Conservation (phyloP, 2,888 invertebrate species). For the Invenusta paracnida region DNA sequence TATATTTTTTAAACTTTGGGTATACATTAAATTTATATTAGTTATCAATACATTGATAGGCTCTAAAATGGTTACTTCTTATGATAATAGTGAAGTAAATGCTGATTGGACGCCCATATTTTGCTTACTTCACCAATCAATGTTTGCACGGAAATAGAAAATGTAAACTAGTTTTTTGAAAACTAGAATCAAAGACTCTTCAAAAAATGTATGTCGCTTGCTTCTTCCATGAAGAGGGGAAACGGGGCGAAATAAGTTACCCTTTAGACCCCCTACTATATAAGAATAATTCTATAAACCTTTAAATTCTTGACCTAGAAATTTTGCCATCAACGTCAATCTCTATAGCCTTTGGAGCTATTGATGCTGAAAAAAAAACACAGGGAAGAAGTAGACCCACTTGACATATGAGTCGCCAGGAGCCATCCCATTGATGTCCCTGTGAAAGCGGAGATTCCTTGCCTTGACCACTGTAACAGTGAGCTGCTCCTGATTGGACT, state of each 20-base stretch:
- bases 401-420: slow-evolving; percentile 32
- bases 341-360: too few species aligned
- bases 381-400: too few species aligned
- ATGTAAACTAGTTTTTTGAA: not conserved
- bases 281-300: too few species aligned
- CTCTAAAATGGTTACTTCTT: slow-evolving; percentile 16
- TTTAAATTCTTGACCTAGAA: too few species aligned
- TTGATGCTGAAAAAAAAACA: too few species aligned
- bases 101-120: not conserved
- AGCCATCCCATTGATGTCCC: not conserved
- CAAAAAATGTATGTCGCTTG: not conserved
- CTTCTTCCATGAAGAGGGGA: not conserved
- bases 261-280: too few species aligned
- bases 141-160: slow-evolving; percentile 21
- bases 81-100: slow-evolving; percentile 15
- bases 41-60: not conserved
- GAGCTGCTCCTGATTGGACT: slow-evolving; percentile 28
- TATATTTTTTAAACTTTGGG: not conserved
- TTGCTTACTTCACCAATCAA: not conserved
- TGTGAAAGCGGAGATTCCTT: slow-evolving; percentile 25
- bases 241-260: too few species aligned
- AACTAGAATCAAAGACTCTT: not conserved
- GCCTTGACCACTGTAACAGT: slow-evolving; percentile 20
- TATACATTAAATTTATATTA: not conserved
- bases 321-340: too few species aligned